A percentile compares a stretch with the other conserved stretches of the same genome.
Evolutionary conservation across 1,140 invertebrate species (phyloP).

Genomic region (Eriocheir sinensis): DNA sequence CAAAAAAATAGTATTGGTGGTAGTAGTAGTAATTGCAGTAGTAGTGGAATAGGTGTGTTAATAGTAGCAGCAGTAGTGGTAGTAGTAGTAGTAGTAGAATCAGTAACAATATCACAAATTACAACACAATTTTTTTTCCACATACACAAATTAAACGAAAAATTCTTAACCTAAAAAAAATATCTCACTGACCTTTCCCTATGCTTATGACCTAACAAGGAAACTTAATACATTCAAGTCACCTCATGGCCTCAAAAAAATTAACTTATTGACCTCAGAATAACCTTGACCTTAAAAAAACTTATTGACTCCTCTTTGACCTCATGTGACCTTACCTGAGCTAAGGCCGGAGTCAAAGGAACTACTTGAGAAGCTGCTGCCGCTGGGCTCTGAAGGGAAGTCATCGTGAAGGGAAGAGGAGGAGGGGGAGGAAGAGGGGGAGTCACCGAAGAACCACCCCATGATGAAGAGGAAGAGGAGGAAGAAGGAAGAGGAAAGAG

Average conservation of each 20-base stretch:
- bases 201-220: no score
- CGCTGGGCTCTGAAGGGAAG: constrained; percentile 21
- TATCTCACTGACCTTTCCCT: no score
- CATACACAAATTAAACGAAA: no score
- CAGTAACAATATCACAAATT: no score
- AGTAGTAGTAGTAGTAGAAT: no score
- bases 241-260: neutral
- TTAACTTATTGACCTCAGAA: neutral
- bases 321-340: neutral
- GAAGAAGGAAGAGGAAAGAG: neutral
- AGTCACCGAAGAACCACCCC: constrained; percentile 46
- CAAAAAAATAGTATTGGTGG: no score
- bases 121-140: no score
- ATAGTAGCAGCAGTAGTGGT: no score
- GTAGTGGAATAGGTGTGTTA: no score
- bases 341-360: neutral
- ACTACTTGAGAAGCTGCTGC: neutral
- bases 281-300: neutral
- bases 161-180: no score
- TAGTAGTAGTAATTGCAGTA: no score
- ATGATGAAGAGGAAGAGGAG: neutral
- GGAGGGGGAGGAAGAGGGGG: neutral
- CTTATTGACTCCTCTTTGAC: neutral
- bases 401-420: neutral
- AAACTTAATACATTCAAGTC: neutral